Conservation (phyloP, 2,113 vertebrate genomes). For the Mystacornis crossleyi region DNA sequence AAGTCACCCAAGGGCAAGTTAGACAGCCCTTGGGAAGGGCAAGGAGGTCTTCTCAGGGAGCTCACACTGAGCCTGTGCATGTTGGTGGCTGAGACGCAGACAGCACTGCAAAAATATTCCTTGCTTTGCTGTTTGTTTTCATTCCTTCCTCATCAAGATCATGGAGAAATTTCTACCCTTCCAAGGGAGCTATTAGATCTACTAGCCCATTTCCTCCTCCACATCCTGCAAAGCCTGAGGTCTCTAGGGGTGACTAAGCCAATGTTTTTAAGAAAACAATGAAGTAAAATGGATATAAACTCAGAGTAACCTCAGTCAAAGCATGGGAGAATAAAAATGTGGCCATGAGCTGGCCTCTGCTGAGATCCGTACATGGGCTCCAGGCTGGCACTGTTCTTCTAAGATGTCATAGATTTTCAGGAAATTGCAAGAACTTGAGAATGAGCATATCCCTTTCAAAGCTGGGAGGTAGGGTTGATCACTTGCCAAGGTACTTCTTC, state of each 20-base stretch:
- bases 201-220: not conserved
- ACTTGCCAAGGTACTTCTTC: not conserved
- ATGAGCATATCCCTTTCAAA: not conserved
- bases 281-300: not conserved
- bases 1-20: rapidly evolving
- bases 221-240: rapidly evolving
- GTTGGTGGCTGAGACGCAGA: not conserved
- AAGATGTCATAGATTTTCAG: not conserved
- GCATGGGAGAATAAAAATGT: not conserved
- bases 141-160: not conserved
- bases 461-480: not conserved
- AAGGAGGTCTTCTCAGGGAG: rapidly evolving
- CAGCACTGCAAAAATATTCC: not conserved
- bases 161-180: not conserved
- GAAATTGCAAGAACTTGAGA: not conserved
- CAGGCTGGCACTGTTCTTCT: not conserved
- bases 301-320: not conserved
- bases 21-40: rapidly evolving
- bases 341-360: not conserved
- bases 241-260: not conserved
- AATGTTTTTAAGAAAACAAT: not conserved
- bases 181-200: not conserved
- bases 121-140: not conserved
- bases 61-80: rapidly evolving
- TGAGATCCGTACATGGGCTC: rapidly evolving